phyloP scores from a whole-genome alignment of 2,113 vertebrate genomes.

The Saccopteryx bilineata region DNA sequence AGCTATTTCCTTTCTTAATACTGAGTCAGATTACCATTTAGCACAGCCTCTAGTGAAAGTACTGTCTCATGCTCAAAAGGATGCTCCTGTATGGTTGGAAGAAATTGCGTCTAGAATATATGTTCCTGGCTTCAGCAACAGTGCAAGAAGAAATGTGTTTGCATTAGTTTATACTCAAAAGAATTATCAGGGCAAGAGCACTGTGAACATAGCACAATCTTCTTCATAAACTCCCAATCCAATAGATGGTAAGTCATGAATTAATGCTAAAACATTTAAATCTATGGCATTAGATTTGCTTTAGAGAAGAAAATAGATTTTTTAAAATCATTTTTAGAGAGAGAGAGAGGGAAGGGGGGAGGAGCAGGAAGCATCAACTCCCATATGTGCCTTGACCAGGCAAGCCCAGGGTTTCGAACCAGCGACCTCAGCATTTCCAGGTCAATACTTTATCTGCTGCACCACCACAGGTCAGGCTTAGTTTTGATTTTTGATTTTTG shows the following conservation, averaged over 20 bases:
- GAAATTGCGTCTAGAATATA: conserved; percentile 86
- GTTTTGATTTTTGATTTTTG: background rate
- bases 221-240: conserved; percentile 1
- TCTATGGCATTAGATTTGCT: conserved; percentile 30
- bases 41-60: conserved; percentile 88
- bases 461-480: too few relatives aligned
- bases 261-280: conserved; percentile 67
- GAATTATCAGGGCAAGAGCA: conserved; percentile 58
- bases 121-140: conserved; percentile 62
- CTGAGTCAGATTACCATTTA: conserved; percentile 84
- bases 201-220: conserved; percentile 16
- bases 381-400: too few relatives aligned
- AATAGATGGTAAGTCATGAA: conserved; percentile 77
- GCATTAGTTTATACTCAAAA: conserved; percentile 85
- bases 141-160: conserved; percentile 76
- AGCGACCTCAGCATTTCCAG: too few relatives aligned
- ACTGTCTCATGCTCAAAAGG: conserved; percentile 92
- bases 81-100: conserved; percentile 92
- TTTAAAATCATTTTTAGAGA: too few relatives aligned
- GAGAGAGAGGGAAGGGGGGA: background rate
- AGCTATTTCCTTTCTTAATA: conserved; percentile 92
- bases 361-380: too few relatives aligned
- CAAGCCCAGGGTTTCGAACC: too few relatives aligned
- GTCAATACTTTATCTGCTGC: too few relatives aligned
- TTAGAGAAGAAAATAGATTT: background rate